Conservation (phyloP, 2,888 invertebrate genomes). For the Eristalis intricaria region DNA sequence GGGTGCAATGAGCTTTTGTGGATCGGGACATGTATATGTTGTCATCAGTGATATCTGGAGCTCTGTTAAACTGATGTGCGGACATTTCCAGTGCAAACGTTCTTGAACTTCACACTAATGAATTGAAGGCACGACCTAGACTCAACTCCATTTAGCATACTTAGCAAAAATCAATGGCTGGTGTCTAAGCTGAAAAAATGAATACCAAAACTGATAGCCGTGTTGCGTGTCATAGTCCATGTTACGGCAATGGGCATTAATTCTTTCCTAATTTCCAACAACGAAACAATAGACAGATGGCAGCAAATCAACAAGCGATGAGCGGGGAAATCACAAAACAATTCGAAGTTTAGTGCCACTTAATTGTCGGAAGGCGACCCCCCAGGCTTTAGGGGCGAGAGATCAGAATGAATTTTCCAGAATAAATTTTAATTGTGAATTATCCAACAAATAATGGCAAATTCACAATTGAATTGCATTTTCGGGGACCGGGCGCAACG, state of each 20-base stretch:
- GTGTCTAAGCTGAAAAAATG: too few relatives aligned
- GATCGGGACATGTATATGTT: neutral
- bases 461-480: neutral
- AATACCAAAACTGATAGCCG: neutral
- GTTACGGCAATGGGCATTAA: neutral
- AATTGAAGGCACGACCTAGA: too few relatives aligned
- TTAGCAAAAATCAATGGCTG: too few relatives aligned
- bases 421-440: neutral
- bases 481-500: too few relatives aligned
- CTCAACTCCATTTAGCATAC: too few relatives aligned
- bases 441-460: slow-evolving; percentile 7
- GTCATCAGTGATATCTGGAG: too few relatives aligned
- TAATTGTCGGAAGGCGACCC: slow-evolving; percentile 7
- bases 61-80: too few relatives aligned
- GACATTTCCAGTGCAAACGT: too few relatives aligned
- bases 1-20: slow-evolving; percentile 3
- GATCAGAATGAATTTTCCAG: neutral
- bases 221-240: neutral
- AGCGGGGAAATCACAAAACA: slow-evolving; percentile 8
- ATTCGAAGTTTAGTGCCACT: slow-evolving; percentile 5
- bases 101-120: too few relatives aligned
- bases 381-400: neutral
- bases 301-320: neutral
- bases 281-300: neutral
- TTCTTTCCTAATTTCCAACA: neutral